Conservation (phyloP, 2,797 vertebrate genomes). For the Malurus splendens region DNA sequence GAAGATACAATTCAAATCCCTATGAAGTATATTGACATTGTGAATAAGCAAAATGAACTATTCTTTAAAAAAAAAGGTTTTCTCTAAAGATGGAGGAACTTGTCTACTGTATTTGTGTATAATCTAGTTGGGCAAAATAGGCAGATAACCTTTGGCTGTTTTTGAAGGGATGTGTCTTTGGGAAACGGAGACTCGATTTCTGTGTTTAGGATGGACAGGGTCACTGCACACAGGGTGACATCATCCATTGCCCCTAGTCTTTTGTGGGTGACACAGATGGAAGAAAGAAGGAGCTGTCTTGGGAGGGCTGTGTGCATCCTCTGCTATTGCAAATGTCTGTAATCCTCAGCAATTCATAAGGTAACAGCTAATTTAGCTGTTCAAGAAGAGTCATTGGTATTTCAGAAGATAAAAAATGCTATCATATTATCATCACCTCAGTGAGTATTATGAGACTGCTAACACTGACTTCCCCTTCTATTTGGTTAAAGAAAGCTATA, state of each 20-base stretch:
- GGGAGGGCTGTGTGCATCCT: neutral
- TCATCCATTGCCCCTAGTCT: neutral
- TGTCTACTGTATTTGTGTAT: neutral
- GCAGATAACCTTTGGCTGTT: neutral
- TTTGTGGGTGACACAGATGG: neutral
- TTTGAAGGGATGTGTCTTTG: neutral
- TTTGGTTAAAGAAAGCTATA: constrained; percentile 22
- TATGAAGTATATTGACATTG: neutral
- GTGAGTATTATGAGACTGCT: neutral
- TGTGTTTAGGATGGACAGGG: neutral
- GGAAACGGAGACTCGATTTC: neutral
- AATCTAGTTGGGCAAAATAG: neutral
- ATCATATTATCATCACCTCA: neutral
- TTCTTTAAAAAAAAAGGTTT: neutral
- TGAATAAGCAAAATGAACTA: neutral
- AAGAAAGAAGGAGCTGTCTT: neutral
- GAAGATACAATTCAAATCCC: neutral
- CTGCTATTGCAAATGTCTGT: neutral
- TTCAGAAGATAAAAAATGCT: neutral
- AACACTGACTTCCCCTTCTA: neutral
- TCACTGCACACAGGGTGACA: fast-evolving
- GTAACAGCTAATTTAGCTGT: neutral
- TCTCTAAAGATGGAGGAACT: neutral
- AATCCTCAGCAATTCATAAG: neutral
- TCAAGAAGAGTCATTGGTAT: neutral